phyloP scores from a whole-genome alignment of 1,140 invertebrate genomes.

The Trichonephila clavata region DNA sequence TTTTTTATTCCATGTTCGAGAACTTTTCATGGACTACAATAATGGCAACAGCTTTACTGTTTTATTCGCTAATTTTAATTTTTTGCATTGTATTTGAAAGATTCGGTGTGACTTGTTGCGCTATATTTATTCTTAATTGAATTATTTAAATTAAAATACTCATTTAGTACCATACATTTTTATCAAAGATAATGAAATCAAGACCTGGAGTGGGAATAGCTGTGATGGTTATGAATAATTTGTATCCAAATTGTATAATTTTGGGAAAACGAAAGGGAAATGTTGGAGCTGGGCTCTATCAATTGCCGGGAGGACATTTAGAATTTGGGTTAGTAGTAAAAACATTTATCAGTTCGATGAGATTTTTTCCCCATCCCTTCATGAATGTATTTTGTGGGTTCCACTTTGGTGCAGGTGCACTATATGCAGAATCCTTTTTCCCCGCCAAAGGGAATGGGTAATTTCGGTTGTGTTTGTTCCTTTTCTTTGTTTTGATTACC shows the following conservation, averaged over 20 bases:
- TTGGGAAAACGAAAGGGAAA: slow-evolving; percentile 56
- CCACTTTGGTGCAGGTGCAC: too few relatives aligned
- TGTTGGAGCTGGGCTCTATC: slow-evolving; percentile 46
- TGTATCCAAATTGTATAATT: slow-evolving; percentile 48
- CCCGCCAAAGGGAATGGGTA: too few relatives aligned
- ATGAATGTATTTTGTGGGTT: too few relatives aligned
- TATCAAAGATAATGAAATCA: too few relatives aligned
- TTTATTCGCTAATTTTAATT: neutral
- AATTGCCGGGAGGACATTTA: slow-evolving; percentile 58
- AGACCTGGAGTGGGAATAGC: slow-evolving; percentile 51
- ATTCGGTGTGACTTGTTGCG: too few relatives aligned
- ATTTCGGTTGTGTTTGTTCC: too few relatives aligned
- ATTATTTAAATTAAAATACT: too few relatives aligned
- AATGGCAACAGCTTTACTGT: neutral
- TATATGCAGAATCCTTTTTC: too few relatives aligned
- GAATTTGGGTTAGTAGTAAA: slow-evolving; percentile 44
- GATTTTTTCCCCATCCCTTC: too few relatives aligned
- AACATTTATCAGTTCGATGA: neutral
- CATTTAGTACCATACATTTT: too few relatives aligned
- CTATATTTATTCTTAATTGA: too few relatives aligned
- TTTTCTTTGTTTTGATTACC: too few relatives aligned
- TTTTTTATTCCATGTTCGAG: neutral
- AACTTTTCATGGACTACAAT: neutral
- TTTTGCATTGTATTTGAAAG: neutral
- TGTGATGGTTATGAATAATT: slow-evolving; percentile 28